These are phyloP conservation scores for Xanthia togata DNA, from an alignment of 2,888 invertebrate genomes.

Conservation along the genomic window DNA sequence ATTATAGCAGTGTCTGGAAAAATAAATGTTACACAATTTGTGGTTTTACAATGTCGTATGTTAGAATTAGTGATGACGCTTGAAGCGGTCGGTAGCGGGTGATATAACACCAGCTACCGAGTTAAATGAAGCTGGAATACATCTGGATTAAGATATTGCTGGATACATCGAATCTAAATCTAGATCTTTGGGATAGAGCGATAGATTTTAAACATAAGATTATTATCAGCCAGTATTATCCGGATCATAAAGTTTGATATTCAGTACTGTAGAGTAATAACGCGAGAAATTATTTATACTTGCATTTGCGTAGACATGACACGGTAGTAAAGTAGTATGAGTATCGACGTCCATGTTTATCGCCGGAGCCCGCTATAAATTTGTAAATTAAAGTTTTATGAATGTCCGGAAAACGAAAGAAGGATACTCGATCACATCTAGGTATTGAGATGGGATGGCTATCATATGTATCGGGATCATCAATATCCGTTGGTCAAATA, in stretches of 20 bases:
- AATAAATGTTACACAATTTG: slow-evolving; percentile 43
- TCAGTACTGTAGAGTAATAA: slow-evolving; percentile 50
- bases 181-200: slow-evolving; percentile 7
- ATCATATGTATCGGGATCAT: slow-evolving; percentile 16
- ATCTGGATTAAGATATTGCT: slow-evolving; percentile 42
- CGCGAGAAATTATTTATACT: slow-evolving; percentile 50
- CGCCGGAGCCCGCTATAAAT: slow-evolving; percentile 52
- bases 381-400: slow-evolving; percentile 61
- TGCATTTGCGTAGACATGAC: slow-evolving; percentile 51
- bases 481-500: slow-evolving; percentile 31
- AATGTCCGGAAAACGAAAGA: slow-evolving; percentile 38
- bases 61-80: slow-evolving; percentile 56
- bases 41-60: slow-evolving; percentile 52
- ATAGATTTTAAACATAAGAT: slow-evolving; percentile 33
- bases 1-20: slow-evolving; percentile 37
- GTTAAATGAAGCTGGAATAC: slow-evolving; percentile 35
- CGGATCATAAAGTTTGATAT: slow-evolving; percentile 56
- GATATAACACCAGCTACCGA: slow-evolving; percentile 34
- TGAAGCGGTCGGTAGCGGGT: slow-evolving; percentile 15
- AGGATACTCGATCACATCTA: slow-evolving; percentile 36
- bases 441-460: slow-evolving; percentile 11
- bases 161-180: slow-evolving; percentile 23
- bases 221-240: slow-evolving; percentile 40
- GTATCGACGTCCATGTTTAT: slow-evolving; percentile 59
- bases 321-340: slow-evolving; percentile 54